phyloP scores from a whole-genome alignment of 2,888 invertebrate species.

The Dexiosoma caninum region DNA sequence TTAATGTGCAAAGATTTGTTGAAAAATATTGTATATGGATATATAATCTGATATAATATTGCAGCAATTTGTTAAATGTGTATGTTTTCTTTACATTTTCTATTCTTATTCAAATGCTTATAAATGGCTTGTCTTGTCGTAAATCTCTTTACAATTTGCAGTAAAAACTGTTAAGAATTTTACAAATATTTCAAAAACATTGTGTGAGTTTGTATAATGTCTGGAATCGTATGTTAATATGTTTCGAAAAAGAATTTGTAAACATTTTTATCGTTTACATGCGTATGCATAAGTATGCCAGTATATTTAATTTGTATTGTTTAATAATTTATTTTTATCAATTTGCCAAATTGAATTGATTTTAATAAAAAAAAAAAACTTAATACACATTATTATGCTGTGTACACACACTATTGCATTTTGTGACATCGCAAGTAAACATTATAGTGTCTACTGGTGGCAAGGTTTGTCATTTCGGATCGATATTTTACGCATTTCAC shows the following conservation, averaged over 20 bases:
- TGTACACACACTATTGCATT: too few species aligned
- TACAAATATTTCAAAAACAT: conserved; percentile 37
- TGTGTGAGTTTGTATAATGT: conserved; percentile 5
- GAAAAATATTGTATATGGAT: conserved; percentile 64
- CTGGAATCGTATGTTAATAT: conserved; percentile 12
- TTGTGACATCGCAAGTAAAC: too few species aligned
- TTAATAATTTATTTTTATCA: conserved; percentile 50
- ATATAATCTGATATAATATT: conserved; percentile 72
- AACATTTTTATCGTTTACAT: conserved; percentile 65
- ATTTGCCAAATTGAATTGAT: conserved; percentile 34
- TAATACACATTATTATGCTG: too few species aligned
- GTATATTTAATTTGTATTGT: conserved; percentile 73
- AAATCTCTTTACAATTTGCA: conserved; percentile 78
- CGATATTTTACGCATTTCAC: too few species aligned
- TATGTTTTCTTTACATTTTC: conserved; percentile 31
- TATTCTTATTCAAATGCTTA: conserved; percentile 74
- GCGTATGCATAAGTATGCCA: conserved; percentile 74
- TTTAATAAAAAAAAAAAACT: background rate
- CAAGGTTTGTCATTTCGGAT: too few species aligned
- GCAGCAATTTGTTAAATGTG: conserved; percentile 70
- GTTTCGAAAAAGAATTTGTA: conserved; percentile 65
- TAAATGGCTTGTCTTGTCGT: conserved; percentile 77
- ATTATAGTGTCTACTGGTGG: too few species aligned
- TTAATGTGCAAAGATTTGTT: conserved; percentile 40
- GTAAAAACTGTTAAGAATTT: conserved; percentile 49